Conservation (phyloP, 1,140 invertebrate species). For the Aphis gossypii region DNA sequence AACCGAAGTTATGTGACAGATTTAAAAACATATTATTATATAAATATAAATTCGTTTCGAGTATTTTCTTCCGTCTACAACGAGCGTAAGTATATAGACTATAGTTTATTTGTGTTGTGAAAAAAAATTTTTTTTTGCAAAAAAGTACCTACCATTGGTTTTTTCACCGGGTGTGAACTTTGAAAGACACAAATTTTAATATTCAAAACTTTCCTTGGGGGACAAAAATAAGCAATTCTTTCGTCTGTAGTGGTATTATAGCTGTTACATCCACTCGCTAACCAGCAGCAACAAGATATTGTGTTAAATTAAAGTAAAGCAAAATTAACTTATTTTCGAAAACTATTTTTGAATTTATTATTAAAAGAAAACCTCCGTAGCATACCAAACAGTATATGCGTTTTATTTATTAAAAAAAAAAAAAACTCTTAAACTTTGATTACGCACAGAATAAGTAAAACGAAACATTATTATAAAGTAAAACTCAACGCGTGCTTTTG, state of each 20-base stretch:
- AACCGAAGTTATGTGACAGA: constrained; percentile 13
- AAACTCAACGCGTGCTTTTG: background rate
- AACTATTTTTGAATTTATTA: constrained; percentile 39
- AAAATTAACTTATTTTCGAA: constrained; percentile 30
- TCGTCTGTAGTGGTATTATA: background rate
- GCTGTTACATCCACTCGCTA: background rate
- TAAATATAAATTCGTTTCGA: background rate
- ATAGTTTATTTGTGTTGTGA: background rate
- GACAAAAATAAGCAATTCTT: background rate
- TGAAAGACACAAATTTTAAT: constrained; percentile 32
- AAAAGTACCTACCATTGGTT: background rate
- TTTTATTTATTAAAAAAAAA: background rate
- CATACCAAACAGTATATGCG: background rate
- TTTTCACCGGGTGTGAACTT: constrained; percentile 1
- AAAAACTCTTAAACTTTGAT: background rate
- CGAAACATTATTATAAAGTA: constrained; percentile 21
- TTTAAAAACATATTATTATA: background rate
- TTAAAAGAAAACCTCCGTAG: background rate
- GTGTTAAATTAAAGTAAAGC: constrained; percentile 26
- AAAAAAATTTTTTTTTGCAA: background rate
- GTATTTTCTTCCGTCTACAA: background rate
- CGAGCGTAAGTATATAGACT: background rate
- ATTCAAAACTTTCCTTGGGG: constrained; percentile 5
- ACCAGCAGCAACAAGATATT: constrained; percentile 13
- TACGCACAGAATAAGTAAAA: background rate